phyloP scores from a whole-genome alignment of 2,113 vertebrate species.

The Barbus barbus region DNA sequence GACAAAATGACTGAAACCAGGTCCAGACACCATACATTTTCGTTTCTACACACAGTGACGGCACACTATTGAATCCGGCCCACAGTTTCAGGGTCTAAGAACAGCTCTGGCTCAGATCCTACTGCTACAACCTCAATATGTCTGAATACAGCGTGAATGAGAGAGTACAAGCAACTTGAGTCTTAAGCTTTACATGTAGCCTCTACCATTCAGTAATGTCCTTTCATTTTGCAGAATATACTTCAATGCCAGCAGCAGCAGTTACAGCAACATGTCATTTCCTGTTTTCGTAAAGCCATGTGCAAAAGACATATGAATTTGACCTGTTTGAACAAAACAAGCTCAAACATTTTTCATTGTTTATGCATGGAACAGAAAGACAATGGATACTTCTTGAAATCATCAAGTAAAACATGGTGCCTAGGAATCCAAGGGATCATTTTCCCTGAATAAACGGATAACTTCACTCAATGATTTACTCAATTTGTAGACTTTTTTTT shows the following conservation, averaged over 20 bases:
- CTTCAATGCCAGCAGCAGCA: background rate
- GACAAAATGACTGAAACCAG: slow-evolving; percentile 7
- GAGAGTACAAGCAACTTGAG: background rate
- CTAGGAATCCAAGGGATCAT: background rate
- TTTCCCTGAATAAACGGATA: background rate
- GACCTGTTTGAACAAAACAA: background rate
- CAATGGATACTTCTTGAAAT: background rate
- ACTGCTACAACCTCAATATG: background rate
- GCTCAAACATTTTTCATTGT: background rate
- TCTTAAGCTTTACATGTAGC: background rate
- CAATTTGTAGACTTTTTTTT: too few species aligned
- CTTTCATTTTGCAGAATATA: background rate
- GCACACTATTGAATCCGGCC: background rate
- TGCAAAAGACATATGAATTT: background rate
- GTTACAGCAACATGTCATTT: background rate
- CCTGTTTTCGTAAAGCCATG: background rate
- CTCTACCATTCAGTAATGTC: background rate
- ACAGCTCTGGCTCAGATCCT: background rate
- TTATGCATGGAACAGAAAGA: background rate
- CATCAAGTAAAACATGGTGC: background rate
- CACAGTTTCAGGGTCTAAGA: background rate
- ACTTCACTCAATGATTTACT: background rate
- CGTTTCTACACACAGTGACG: background rate
- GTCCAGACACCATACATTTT: background rate
- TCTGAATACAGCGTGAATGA: background rate